Percentiles rank a stretch among this genome's conserved stretches.
phyloP scores from a whole-genome alignment of 2,888 invertebrate species.

The Eledona agricola region DNA sequence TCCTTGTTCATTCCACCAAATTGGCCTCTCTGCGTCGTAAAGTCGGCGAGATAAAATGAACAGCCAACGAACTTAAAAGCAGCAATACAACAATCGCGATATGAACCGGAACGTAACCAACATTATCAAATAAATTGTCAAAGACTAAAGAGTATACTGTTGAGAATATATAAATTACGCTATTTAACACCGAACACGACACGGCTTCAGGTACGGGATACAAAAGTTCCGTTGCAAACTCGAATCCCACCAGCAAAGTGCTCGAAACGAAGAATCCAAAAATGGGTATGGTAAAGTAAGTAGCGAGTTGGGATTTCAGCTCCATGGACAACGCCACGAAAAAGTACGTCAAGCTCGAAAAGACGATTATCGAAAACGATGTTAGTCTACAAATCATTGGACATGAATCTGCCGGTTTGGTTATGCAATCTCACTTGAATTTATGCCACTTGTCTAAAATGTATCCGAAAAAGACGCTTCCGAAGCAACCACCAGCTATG shows the following conservation, averaged over 20 bases:
- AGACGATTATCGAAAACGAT: not conserved
- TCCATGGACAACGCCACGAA: constrained; percentile 35
- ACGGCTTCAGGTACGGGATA: constrained; percentile 96
- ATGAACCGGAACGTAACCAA: constrained; percentile 45
- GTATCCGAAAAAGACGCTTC: constrained; percentile 87
- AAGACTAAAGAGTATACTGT: constrained; percentile 47
- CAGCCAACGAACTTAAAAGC: constrained; percentile 34
- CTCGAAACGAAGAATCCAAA: constrained; percentile 91
- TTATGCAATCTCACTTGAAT: constrained; percentile 90
- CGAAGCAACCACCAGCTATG: constrained; percentile 84
- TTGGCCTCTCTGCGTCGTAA: constrained; percentile 47
- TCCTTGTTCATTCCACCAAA: not conserved
- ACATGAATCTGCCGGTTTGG: too few relatives aligned
- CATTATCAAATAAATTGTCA: constrained; percentile 42
- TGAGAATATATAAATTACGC: constrained; percentile 63
- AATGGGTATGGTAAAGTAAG: constrained; percentile 48
- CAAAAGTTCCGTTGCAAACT: constrained; percentile 94
- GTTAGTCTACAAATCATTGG: constrained; percentile 1
- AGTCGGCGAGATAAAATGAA: constrained; percentile 44
- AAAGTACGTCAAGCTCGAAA: constrained; percentile 41
- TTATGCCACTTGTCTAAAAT: constrained; percentile 90
- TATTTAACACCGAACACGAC: constrained; percentile 91
- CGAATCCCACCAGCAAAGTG: constrained; percentile 93
- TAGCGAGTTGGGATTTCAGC: constrained; percentile 40
- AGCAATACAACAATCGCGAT: constrained; percentile 39